Evolutionary conservation across 2,113 vertebrate species (phyloP), one percentile per base, ranked within the genome.

Genomic region (Sinocyclocheilus grahami): DNA sequence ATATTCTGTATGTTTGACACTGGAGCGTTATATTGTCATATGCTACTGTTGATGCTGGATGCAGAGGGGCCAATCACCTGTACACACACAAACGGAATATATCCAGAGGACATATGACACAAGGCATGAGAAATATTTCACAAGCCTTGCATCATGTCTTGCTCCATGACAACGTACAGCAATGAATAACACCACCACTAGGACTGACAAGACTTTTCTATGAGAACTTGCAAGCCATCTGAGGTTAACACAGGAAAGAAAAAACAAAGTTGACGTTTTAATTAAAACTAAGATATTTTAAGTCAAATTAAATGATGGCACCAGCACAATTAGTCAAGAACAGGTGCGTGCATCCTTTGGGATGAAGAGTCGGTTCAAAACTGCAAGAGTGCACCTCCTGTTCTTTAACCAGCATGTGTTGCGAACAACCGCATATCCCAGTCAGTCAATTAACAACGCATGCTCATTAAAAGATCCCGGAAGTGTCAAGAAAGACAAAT

Each of bases 241-340:
- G 55, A 62, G 84, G 87, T 89, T 84, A 91, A 87, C 78, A 84
- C 67, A 30, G 76, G 87, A 69, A 78, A 80, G 72, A 88, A 24
- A 53, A 77, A 83, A 80, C 87, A 78, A 58, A 76, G 88, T 86
- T 82, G 30, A 88, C 74, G 42, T 89, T 91, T 87, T 89, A 93
- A 93, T 92, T 91, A 89, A 90, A 92, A 71, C 84, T 85, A 51
- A 82, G 78, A 87, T 91, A 87, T 91, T 90, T 84, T 88, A 86
- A 69, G 53, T 79, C 39, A 65, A 86, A 90, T 89, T 86, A 81
- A 93, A 87, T 69, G 67, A 62, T 55, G 80, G 65, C 72, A 81
- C 80, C 77, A 65, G 79, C 75, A 72, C 69, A 77, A 71, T 55
- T 76, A 87, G 86, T 89, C 80, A 83, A 51, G 71, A 91, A 90